Base-by-base conservation (phyloP, 2,797 vertebrate genomes). In the Vultur gryphus region DNA sequence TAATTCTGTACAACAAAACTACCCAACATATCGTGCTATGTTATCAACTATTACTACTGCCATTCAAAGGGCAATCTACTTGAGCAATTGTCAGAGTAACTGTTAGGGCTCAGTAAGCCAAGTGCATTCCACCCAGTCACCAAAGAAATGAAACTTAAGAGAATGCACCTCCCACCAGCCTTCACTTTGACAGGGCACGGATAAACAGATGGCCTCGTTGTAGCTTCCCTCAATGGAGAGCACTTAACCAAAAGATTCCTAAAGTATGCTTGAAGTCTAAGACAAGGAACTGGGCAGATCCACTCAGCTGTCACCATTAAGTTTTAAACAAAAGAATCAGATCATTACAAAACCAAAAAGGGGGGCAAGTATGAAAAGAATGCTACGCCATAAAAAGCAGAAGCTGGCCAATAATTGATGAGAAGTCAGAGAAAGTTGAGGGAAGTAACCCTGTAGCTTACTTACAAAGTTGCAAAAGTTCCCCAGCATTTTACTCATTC, bases 161-260 rank as follows among this genome's bases (percentile, higher is more conserved):
- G 18, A 26, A 72, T 1, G 1, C 29, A 35, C 7, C 39, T 77
- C 84, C n/a, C 61, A 57, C 7, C 37, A 46, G 48, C 39, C n/a
- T 39, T 44, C 11, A 17, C 9, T 29, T 8, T 11, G 23, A 44
- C 39, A 52, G n/a, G n/a, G 19, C 31, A 62, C 0, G 0, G 31
- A n/a, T 10, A 64, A 9, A 14, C 28, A 51, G 20, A 58, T 12
- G 14, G 35, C 18, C 18, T 41, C 1, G 3, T 7, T 16, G 9
- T 10, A 64, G 35, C 29, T 48, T 39, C 41, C 26, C 4, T 12
- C 19, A 61, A 7, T 2, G 6, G 13, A 66, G 9, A 21, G 18
- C 19, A 39, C 39, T 39, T 37, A 62, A 61, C 6, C 28, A 35
- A 75, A 51, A 35, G 31, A 19, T 58, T 52, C 49, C 35, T 64